A percentile compares a stretch with the other conserved stretches of the same genome.
Evolutionary conservation across 2,888 invertebrate genomes (phyloP).

Genomic region (Creontiades dilutus): DNA sequence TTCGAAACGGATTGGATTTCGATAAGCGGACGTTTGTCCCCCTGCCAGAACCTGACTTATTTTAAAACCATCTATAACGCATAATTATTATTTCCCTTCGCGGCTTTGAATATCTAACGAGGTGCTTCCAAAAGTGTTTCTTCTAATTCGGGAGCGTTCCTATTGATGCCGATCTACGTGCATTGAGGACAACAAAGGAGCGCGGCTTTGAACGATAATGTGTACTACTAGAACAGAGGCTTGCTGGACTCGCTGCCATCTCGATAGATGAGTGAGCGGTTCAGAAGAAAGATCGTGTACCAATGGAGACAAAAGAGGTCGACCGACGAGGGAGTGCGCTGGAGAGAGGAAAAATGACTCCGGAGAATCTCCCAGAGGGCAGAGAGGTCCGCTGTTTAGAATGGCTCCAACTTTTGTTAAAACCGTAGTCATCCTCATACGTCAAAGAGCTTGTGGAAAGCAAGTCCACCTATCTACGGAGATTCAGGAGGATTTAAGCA

Average conservation of each 20-base stretch:
- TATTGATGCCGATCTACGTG: neutral
- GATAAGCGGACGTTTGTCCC: conserved; percentile 73
- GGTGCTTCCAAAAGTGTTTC: conserved; percentile 29
- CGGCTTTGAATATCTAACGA: conserved; percentile 39
- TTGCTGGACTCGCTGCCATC: conserved; percentile 3
- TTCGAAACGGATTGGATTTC: conserved; percentile 75
- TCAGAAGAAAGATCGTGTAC: neutral
- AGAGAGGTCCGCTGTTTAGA: neutral
- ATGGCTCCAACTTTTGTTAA: neutral
- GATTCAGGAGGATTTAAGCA: neutral
- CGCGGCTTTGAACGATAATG: too few species aligned
- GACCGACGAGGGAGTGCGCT: neutral
- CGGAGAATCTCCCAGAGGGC: neutral
- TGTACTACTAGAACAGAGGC: neutral
- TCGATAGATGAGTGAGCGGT: neutral
- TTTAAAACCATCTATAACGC: conserved; percentile 70
- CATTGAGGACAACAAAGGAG: neutral
- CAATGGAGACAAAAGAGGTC: neutral
- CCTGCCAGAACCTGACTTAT: conserved; percentile 63
- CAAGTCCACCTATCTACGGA: neutral
- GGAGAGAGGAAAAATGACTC: neutral
- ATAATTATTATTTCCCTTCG: conserved; percentile 61
- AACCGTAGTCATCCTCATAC: conserved; percentile 1
- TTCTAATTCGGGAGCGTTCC: neutral
- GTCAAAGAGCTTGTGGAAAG: neutral